These are phyloP conservation scores for Noctua comes DNA, from an alignment of 2,888 invertebrate species.

Conservation along the genomic window DNA sequence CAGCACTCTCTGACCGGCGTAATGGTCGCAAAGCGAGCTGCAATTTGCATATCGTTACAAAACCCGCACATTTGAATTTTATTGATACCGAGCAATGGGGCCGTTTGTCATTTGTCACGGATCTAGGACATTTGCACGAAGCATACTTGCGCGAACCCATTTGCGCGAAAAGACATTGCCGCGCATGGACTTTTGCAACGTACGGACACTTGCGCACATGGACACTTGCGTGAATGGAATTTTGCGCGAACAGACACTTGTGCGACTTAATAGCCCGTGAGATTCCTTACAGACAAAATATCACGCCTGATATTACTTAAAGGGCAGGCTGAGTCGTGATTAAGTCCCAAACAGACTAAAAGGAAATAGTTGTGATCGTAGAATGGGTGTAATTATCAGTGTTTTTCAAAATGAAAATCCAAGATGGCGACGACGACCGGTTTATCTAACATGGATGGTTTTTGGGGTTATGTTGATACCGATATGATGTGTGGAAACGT, in stretches of 20 bases:
- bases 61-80: slow-evolving; percentile 41
- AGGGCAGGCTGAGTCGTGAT: background rate
- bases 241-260: background rate
- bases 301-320: background rate
- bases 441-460: too few species aligned
- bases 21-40: slow-evolving; percentile 4
- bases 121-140: background rate
- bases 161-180: background rate
- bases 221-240: background rate
- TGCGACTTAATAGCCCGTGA: background rate
- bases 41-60: slow-evolving; percentile 48
- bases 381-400: too few species aligned
- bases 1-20: background rate
- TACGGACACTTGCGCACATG: background rate
- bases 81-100: slow-evolving; percentile 10
- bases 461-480: too few species aligned
- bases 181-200: background rate
- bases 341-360: background rate
- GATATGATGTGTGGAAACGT: background rate
- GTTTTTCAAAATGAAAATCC: too few species aligned
- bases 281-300: background rate
- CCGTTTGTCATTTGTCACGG: background rate
- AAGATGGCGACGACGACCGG: too few species aligned
- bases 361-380: too few species aligned
- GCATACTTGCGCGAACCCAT: background rate